Evolutionary conservation across 2,888 invertebrate genomes (phyloP).

Genomic region (Macrophya annulata): DNA sequence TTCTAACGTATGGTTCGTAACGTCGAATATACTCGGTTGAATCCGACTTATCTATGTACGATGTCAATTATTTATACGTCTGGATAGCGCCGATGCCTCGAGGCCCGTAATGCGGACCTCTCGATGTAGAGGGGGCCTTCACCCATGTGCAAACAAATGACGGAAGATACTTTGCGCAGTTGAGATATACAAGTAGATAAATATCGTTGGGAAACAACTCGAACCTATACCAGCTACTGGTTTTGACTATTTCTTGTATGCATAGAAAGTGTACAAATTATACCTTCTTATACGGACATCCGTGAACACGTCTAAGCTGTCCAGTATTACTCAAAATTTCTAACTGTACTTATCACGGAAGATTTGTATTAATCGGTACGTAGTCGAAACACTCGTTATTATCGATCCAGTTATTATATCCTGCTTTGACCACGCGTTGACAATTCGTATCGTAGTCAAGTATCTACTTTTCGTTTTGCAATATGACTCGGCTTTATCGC

Average conservation of each 20-base stretch:
- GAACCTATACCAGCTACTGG: slow-evolving; percentile 41
- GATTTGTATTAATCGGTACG: neutral
- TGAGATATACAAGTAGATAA: slow-evolving; percentile 56
- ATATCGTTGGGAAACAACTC: slow-evolving; percentile 47
- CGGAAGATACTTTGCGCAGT: slow-evolving; percentile 49
- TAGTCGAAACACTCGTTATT: neutral
- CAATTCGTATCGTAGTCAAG: neutral
- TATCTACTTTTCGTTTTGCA: neutral
- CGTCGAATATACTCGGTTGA: slow-evolving; percentile 41
- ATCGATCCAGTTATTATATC: neutral
- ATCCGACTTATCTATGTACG: slow-evolving; percentile 55
- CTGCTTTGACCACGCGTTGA: neutral
- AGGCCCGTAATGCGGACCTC: slow-evolving; percentile 50
- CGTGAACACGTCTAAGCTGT: neutral
- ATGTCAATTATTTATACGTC: slow-evolving; percentile 60
- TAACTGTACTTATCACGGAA: neutral
- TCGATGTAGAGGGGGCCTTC: slow-evolving; percentile 23
- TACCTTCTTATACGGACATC: slow-evolving; percentile 23
- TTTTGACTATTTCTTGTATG: slow-evolving; percentile 45
- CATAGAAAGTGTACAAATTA: slow-evolving; percentile 47
- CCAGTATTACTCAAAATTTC: neutral
- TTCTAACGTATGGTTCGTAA: slow-evolving; percentile 47
- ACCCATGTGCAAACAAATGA: slow-evolving; percentile 50
- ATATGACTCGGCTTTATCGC: neutral
- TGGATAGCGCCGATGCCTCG: slow-evolving; percentile 52